Evolutionary conservation across 2,113 vertebrate genomes (phyloP).

Genomic region (Daboia siamensis): DNA sequence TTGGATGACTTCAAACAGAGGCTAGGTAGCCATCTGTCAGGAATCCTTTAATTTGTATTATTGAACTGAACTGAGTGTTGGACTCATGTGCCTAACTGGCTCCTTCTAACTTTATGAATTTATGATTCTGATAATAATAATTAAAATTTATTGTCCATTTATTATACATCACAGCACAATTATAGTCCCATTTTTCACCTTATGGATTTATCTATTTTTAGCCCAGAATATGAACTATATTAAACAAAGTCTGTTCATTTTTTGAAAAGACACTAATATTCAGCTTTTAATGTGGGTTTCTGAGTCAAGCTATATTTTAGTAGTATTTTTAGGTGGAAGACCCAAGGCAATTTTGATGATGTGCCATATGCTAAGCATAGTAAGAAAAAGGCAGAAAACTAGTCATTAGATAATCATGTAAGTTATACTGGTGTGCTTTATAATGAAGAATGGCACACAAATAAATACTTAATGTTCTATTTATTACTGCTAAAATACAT

Average conservation of each 20-base stretch:
- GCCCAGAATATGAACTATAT: slow-evolving; percentile 10
- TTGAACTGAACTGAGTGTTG: background rate
- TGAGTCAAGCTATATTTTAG: slow-evolving; percentile 39
- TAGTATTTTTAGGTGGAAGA: slow-evolving; percentile 50
- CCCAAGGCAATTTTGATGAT: slow-evolving; percentile 37
- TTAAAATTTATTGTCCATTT: slow-evolving; percentile 29
- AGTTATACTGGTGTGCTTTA: background rate
- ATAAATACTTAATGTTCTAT: background rate
- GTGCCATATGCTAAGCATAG: slow-evolving; percentile 55
- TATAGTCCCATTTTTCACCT: slow-evolving; percentile 26
- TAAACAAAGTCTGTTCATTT: slow-evolving; percentile 29
- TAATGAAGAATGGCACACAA: background rate
- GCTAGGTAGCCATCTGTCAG: background rate
- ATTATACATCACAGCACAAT: background rate
- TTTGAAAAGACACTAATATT: slow-evolving; percentile 38
- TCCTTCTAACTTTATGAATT: background rate
- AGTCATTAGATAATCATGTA: slow-evolving; percentile 44
- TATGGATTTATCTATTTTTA: slow-evolving; percentile 21
- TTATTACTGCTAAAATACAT: slow-evolving; percentile 13
- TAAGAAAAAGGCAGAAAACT: slow-evolving; percentile 45
- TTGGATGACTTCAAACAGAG: background rate
- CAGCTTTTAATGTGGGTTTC: background rate
- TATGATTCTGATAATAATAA: background rate
- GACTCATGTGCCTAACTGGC: background rate
- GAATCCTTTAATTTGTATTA: background rate